These are phyloP conservation scores for Caenorhabditis doughertyi DNA, from an alignment of 2,888 invertebrate genomes.

Conservation along the genomic window DNA sequence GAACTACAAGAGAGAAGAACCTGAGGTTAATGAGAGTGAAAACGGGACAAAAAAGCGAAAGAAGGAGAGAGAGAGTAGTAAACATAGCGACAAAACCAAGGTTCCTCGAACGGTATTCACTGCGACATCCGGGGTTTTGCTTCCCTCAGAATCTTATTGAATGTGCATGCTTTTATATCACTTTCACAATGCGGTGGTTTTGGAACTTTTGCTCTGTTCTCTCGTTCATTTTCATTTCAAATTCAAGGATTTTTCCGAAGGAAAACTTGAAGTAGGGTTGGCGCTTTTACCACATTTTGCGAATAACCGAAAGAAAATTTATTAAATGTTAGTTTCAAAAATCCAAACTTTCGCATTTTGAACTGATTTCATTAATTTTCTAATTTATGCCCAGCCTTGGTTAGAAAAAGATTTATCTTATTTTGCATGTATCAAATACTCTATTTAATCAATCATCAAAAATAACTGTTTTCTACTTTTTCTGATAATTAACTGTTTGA, in stretches of 20 bases:
- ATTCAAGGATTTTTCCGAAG: too few species aligned
- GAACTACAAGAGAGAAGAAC: constrained; percentile 43
- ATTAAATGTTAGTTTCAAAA: neutral
- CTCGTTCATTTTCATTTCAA: neutral
- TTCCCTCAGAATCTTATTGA: neutral
- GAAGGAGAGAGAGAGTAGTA: neutral
- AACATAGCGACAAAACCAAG: neutral
- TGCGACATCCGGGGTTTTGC: constrained; percentile 1
- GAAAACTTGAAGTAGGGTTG: too few species aligned
- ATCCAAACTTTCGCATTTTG: neutral
- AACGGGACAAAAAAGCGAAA: constrained; percentile 2
- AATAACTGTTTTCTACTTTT: too few species aligned
- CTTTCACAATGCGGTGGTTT: neutral
- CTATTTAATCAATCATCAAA: too few species aligned
- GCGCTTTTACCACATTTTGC: neutral
- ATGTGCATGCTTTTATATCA: neutral
- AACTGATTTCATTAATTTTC: too few species aligned
- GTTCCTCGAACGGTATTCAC: constrained; percentile 3
- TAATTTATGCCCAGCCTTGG: too few species aligned
- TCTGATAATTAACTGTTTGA: too few species aligned
- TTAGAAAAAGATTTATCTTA: too few species aligned
- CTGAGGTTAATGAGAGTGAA: constrained; percentile 15
- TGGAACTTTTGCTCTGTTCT: neutral
- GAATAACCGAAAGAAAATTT: neutral
- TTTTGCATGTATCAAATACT: too few species aligned